These are phyloP conservation scores for Gallinago undulata DNA, from an alignment of 2,113 vertebrate species.

Conservation along the genomic window DNA sequence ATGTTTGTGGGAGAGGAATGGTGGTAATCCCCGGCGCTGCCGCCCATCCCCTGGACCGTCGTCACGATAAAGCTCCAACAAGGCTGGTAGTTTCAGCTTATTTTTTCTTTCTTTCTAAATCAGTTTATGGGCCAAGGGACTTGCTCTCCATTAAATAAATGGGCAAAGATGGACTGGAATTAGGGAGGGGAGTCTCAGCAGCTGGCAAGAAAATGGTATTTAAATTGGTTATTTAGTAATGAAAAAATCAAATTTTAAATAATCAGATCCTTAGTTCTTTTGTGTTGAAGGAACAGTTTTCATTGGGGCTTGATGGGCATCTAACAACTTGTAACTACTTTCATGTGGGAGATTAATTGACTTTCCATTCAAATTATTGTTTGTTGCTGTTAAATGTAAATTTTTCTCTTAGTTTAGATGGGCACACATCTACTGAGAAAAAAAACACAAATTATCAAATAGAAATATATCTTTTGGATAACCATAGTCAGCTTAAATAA, in stretches of 20 bases:
- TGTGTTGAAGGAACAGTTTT: not conserved
- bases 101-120: not conserved
- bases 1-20: not conserved
- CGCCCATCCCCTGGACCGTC: rapidly evolving
- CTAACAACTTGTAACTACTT: not conserved
- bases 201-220: not conserved
- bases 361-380: not conserved
- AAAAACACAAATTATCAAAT: not conserved
- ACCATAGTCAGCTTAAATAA: not conserved
- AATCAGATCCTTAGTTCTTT: not conserved
- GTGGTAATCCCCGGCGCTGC: not conserved
- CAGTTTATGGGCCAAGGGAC: not conserved
- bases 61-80: rapidly evolving
- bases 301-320: not conserved
- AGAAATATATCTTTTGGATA: not conserved
- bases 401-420: not conserved
- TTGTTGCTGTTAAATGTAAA: not conserved
- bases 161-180: not conserved
- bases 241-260: not conserved
- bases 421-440: not conserved
- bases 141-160: rapidly evolving
- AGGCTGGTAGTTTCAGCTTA: rapidly evolving
- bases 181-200: not conserved
- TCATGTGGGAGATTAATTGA: not conserved
- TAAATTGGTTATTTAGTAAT: not conserved